These are phyloP conservation scores for Xestia c-nigrum DNA, from an alignment of 2,888 invertebrate species.

Conservation along the genomic window DNA sequence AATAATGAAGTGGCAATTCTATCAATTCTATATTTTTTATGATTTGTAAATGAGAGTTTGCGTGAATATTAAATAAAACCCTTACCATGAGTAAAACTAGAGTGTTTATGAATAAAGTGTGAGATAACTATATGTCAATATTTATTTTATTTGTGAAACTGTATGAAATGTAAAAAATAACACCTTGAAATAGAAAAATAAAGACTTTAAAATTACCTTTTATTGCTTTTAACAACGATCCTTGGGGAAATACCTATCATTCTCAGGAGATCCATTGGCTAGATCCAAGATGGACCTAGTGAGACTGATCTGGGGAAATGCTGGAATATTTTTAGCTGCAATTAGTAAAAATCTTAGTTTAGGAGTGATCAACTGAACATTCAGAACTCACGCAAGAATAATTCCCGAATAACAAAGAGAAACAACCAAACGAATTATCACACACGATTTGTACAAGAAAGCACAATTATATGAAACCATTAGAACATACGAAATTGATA, in stretches of 20 bases:
- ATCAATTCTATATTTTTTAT: slow-evolving; percentile 30
- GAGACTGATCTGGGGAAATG: background rate
- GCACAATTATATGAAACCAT: slow-evolving; percentile 37
- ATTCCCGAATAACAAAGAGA: background rate
- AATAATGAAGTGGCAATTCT: slow-evolving; percentile 34
- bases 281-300: too few relatives aligned
- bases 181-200: slow-evolving; percentile 75
- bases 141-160: slow-evolving; percentile 72
- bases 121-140: slow-evolving; percentile 50
- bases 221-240: background rate
- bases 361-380: background rate
- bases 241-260: background rate
- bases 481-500: slow-evolving; percentile 55
- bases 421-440: slow-evolving; percentile 20
- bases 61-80: slow-evolving; percentile 28
- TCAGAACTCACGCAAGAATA: background rate
- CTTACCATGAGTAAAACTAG: slow-evolving; percentile 45
- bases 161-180: slow-evolving; percentile 77
- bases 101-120: slow-evolving; percentile 52
- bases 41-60: slow-evolving; percentile 27
- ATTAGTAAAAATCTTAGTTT: background rate
- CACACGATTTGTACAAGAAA: slow-evolving; percentile 53
- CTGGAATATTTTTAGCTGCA: background rate
- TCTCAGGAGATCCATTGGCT: too few relatives aligned
- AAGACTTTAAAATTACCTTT: slow-evolving; percentile 71